Evolutionary conservation across 1,140 invertebrate genomes (phyloP).

Genomic region (Planococcus citri): DNA sequence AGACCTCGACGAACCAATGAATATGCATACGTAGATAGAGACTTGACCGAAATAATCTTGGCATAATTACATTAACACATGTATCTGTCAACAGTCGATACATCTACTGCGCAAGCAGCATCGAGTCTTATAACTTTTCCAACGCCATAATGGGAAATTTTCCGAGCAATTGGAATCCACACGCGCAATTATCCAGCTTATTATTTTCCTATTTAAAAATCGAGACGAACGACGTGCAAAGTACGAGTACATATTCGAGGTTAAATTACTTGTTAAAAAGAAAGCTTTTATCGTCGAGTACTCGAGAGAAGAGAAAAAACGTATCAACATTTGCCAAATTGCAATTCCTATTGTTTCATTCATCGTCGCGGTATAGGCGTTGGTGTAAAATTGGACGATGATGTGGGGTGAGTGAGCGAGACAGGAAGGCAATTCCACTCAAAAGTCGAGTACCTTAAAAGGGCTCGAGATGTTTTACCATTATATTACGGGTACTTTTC

Average conservation of each 20-base stretch:
- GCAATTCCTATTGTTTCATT: background rate
- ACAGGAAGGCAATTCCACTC: background rate
- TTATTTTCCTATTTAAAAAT: background rate
- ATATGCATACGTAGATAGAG: no score
- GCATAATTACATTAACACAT: background rate
- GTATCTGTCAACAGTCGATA: background rate
- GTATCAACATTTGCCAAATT: conserved; percentile 3
- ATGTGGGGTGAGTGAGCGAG: background rate
- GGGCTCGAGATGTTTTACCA: background rate
- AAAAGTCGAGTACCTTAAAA: background rate
- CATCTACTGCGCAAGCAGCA: no score
- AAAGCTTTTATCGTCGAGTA: background rate
- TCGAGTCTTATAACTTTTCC: no score
- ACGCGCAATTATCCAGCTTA: no score
- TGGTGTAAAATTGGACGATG: no score
- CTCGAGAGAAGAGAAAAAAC: background rate
- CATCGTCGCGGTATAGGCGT: no score
- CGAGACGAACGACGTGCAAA: background rate
- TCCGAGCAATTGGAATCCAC: no score
- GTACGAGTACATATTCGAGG: background rate
- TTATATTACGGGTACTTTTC: no score
- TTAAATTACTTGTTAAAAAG: background rate
- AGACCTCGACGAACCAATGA: background rate
- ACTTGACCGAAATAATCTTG: background rate
- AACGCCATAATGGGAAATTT: no score